phyloP scores from a whole-genome alignment of 2,113 vertebrate species.

The Piprites chloris region DNA sequence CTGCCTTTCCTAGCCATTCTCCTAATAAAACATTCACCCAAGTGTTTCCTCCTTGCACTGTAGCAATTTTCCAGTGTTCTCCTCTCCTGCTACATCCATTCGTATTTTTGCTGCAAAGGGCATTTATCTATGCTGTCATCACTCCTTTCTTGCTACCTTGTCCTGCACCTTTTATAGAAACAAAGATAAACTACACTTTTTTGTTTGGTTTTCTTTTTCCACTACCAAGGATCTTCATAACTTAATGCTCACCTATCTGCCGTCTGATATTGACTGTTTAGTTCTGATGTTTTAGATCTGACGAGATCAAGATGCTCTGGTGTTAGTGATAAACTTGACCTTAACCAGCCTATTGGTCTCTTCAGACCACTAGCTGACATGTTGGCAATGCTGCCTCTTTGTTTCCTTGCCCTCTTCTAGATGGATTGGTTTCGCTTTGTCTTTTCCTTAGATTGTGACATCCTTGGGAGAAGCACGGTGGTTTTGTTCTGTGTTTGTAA shows the following conservation, averaged over 20 bases:
- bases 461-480: not conserved
- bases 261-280: not conserved
- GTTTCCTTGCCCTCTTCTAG: not conserved
- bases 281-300: not conserved
- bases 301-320: not conserved
- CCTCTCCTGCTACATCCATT: not conserved
- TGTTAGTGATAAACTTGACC: not conserved
- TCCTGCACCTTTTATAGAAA: not conserved
- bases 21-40: not conserved
- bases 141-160: not conserved
- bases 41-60: not conserved
- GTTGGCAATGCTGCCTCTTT: not conserved
- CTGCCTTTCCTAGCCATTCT: not conserved
- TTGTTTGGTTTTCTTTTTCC: not conserved
- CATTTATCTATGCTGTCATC: accelerated
- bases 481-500: not conserved
- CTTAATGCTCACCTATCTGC: not conserved
- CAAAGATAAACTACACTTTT: not conserved
- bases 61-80: not conserved
- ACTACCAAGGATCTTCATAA: not conserved
- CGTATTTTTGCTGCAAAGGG: not conserved
- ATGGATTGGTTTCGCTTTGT: not conserved
- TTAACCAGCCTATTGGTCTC: not conserved
- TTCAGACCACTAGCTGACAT: not conserved
- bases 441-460: not conserved